Evolutionary conservation across 2,797 vertebrate species (phyloP).

Genomic region (Tachyglossus aculeatus): DNA sequence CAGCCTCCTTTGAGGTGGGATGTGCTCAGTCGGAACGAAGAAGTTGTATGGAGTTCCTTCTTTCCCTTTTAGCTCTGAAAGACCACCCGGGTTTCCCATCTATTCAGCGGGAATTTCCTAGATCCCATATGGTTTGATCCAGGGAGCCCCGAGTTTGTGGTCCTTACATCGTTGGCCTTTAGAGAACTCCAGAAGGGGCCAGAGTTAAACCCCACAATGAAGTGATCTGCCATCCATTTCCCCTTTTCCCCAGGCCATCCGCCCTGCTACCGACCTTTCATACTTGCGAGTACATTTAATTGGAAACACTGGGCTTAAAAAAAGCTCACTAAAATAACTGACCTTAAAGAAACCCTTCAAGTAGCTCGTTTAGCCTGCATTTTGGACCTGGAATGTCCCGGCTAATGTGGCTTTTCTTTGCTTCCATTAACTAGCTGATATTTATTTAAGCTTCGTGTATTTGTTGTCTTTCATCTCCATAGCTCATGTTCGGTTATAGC

Average conservation of each 20-base stretch:
- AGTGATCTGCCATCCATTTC: slow-evolving; percentile 23
- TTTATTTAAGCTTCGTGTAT: slow-evolving; percentile 69
- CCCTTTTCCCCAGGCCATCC: slow-evolving; percentile 28
- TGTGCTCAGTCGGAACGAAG: slow-evolving; percentile 20
- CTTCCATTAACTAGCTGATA: slow-evolving; percentile 57
- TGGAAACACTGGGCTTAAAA: slow-evolving; percentile 34
- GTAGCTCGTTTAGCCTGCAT: slow-evolving; percentile 29
- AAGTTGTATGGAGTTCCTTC: slow-evolving; percentile 15
- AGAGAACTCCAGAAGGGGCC: slow-evolving; percentile 24
- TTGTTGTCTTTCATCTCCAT: slow-evolving; percentile 66
- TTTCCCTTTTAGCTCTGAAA: slow-evolving; percentile 45
- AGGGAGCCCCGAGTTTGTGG: background rate
- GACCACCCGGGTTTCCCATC: slow-evolving; percentile 9
- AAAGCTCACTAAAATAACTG: slow-evolving; percentile 45
- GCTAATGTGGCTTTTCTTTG: slow-evolving; percentile 61
- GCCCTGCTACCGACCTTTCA: slow-evolving; percentile 42
- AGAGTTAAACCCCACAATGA: slow-evolving; percentile 44
- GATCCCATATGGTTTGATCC: slow-evolving; percentile 59
- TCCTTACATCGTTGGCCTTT: slow-evolving; percentile 3
- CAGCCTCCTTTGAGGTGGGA: slow-evolving; percentile 17
- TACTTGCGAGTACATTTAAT: slow-evolving; percentile 44
- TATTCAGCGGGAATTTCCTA: slow-evolving; percentile 24
- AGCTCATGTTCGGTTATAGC: slow-evolving; percentile 60
- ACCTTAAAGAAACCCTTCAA: slow-evolving; percentile 41
- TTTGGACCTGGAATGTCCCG: slow-evolving; percentile 58